Conservation (phyloP, 37 sponge, comb jelly and placozoan genomes). For the Trichoplax adhaerens region DNA sequence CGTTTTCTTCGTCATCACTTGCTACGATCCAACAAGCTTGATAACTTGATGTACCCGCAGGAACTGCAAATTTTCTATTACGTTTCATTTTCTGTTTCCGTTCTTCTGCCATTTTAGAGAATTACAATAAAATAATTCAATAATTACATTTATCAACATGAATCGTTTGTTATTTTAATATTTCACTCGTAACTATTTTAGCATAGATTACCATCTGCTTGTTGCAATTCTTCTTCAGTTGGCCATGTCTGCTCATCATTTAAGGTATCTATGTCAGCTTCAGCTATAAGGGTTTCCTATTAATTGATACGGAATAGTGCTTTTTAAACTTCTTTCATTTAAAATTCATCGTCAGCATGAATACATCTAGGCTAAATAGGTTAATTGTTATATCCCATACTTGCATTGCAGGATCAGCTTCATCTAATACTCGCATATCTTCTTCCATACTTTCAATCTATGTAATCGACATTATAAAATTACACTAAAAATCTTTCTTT, state of each 20-base stretch:
- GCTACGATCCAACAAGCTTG: constrained; percentile 86
- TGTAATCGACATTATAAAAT: too few species aligned
- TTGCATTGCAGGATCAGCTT: constrained; percentile 55
- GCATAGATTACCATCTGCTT: constrained; percentile 25
- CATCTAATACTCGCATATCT: constrained; percentile 25
- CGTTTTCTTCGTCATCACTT: constrained; percentile 4
- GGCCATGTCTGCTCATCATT: constrained; percentile 99
- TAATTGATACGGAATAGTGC: background rate
- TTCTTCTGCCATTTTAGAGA: background rate
- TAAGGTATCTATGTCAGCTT: constrained; percentile 75
- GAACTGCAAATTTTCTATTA: background rate
- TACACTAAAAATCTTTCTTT: too few species aligned
- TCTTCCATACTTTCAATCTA: constrained; percentile 27
- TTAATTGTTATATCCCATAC: constrained; percentile 5
- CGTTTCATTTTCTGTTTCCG: background rate
- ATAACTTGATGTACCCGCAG: constrained; percentile 50
- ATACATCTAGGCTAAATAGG: background rate
- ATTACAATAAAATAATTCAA: too few species aligned
- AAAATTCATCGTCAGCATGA: background rate
- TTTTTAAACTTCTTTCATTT: background rate
- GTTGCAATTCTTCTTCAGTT: constrained; percentile 63
- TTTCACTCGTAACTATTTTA: too few species aligned
- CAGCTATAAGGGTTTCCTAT: constrained; percentile 47
- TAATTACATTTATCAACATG: too few species aligned
- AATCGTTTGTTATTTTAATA: too few species aligned